Evolutionary conservation across 2,797 vertebrate genomes (phyloP), one percentile per base, ranked within the genome.

Genomic region (Cichlasoma orientale): DNA sequence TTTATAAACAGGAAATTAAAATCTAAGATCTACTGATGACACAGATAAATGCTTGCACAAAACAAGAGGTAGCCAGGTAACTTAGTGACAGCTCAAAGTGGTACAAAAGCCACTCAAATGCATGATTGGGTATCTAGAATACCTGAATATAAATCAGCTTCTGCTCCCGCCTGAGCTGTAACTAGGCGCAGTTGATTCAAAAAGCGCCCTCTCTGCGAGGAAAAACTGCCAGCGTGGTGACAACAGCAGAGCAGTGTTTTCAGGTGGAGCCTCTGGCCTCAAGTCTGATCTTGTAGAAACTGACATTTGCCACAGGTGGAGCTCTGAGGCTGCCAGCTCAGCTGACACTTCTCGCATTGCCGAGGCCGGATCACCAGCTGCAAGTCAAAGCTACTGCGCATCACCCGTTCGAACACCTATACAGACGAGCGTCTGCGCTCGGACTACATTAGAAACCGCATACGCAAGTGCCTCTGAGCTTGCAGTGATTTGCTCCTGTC

Each of bases 221-320:
- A 13, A 50, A 50, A 29, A 3, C 18, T 68, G 44, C 25, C 63
- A 29, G 41, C 63, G 19, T 13, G 25, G 41, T 68, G 63, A 68
- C 63, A 68, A 68, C 63, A 68, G 25, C 50, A 23, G 41, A 68
- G 44, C 63, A 41, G 59, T 57, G 44, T 59, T 66, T 74, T 53
- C 61, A 56, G 58, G 59, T 54, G 56, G 44, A 63, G 68, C 57
- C 19, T 27, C 25, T 33, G 47, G 44, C 81, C 52, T 61, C 3
- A 1, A n/a, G 54, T 79, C 29, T 74, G 71, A 70, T 74, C 33
- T 21, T 14, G 53, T 11, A 3, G 11, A 36, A 75, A 72, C 52
- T 57, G 61, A 31, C 74, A 25, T 77, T 59, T 79, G 68, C 76
- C 68, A 74, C 80, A 85, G 85, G 79, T 82, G 82, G 82, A 84